Conservation (phyloP, 2,797 vertebrate genomes). For the Natrix natrix region DNA sequence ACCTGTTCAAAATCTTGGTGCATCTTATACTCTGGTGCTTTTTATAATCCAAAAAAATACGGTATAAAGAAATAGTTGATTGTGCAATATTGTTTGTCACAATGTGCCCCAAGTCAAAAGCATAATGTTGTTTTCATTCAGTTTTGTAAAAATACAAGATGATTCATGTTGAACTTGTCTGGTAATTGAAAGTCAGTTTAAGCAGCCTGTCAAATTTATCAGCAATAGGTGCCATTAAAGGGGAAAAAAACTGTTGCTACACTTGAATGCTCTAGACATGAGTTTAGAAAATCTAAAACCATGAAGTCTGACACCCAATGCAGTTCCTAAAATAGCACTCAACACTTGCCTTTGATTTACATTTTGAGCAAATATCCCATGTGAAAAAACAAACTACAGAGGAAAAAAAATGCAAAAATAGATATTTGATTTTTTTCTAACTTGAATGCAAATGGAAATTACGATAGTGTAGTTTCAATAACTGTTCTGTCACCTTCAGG, state of each 20-base stretch:
- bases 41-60: no score
- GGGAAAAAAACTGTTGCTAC: not conserved
- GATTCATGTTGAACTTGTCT: not conserved
- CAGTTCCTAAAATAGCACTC: not conserved
- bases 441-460: not conserved
- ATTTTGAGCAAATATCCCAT: not conserved
- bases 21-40: no score
- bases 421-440: not conserved
- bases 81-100: not conserved
- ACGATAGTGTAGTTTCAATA: not conserved
- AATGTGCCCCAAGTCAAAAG: not conserved
- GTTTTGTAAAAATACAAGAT: not conserved
- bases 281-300: not conserved
- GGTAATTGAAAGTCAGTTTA: not conserved
- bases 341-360: not conserved
- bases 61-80: not conserved
- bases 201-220: not conserved
- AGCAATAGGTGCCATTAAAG: not conserved
- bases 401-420: not conserved
- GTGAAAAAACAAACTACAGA: not conserved
- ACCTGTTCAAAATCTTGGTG: no score
- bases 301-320: not conserved
- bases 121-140: fast-evolving
- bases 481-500: not conserved
- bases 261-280: not conserved